Conservation (phyloP, 2,797 vertebrate species). For the Tragopan temminckii region DNA sequence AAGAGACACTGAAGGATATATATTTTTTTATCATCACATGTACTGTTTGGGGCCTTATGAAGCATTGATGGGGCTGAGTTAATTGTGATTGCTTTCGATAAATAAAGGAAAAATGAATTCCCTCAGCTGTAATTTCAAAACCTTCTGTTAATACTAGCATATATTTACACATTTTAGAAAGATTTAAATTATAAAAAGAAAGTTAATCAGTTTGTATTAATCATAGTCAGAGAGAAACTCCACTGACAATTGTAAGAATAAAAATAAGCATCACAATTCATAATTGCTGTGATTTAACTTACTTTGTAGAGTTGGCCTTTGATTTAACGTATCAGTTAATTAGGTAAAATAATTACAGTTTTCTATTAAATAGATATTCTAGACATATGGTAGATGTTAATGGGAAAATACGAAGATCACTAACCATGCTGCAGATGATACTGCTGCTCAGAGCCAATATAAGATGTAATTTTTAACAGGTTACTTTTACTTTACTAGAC, state of each 20-base stretch:
- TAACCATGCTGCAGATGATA: not conserved
- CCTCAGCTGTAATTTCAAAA: not conserved
- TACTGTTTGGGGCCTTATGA: not conserved
- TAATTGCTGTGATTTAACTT: conserved; percentile 24
- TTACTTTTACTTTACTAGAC: not conserved
- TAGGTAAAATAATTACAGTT: conserved; percentile 54
- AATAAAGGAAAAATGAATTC: not conserved
- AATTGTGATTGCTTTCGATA: not conserved
- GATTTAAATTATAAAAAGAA: conserved; percentile 34
- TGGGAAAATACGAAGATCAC: not conserved
- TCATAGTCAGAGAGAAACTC: conserved; percentile 9
- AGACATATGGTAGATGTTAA: conserved; percentile 29
- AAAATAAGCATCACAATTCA: not conserved
- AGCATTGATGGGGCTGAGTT: not conserved
- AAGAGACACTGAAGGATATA: not conserved
- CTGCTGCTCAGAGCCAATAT: not conserved
- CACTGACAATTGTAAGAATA: conserved; percentile 18
- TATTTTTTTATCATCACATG: not conserved
- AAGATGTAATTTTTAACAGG: not conserved
- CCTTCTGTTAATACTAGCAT: not conserved
- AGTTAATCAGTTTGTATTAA: conserved; percentile 49
- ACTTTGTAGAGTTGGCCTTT: not conserved
- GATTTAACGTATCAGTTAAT: conserved; percentile 52
- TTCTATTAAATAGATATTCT: conserved; percentile 23
- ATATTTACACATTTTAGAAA: conserved; percentile 29